Percentiles rank a stretch among this genome's conserved stretches.
Evolutionary conservation across 2,888 invertebrate genomes (phyloP).

Genomic region (Plagiodera versicolora): DNA sequence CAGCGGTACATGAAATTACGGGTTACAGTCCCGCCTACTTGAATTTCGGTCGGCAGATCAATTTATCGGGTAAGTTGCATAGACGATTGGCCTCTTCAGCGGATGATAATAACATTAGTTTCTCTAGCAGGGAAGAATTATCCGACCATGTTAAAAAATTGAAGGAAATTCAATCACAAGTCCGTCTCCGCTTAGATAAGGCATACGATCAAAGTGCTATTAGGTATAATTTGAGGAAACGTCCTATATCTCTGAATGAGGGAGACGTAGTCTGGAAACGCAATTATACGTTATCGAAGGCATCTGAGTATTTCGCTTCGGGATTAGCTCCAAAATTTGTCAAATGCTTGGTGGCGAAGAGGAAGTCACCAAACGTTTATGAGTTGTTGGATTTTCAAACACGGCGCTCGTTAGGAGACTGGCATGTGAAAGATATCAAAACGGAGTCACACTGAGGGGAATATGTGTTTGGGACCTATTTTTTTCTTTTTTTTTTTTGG

Average conservation of each 20-base stretch:
- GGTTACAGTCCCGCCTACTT: conserved; percentile 34
- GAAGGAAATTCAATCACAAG: conserved; percentile 1
- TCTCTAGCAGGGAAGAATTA: conserved; percentile 3
- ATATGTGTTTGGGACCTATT: no score
- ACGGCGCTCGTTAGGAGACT: not conserved
- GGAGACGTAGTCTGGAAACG: conserved; percentile 18
- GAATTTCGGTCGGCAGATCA: conserved; percentile 29
- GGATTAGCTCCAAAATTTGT: conserved; percentile 30
- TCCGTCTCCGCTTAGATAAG: conserved; percentile 14
- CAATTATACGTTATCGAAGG: conserved; percentile 19
- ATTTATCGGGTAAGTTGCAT: conserved; percentile 16
- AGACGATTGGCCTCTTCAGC: not conserved
- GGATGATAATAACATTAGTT: not conserved
- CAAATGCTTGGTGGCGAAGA: conserved; percentile 5
- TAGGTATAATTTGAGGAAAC: conserved; percentile 16
- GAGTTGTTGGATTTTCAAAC: conserved; percentile 1
- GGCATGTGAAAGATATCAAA: conserved; percentile 15
- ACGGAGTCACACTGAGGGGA: no score
- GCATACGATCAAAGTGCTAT: conserved; percentile 16
- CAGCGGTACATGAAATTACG: conserved; percentile 33
- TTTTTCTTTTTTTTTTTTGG: not conserved
- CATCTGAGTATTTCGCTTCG: conserved; percentile 20
- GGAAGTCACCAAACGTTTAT: conserved; percentile 4
- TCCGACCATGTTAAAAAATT: conserved; percentile 7
- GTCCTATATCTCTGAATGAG: conserved; percentile 2